Base-by-base conservation (phyloP, 2,113 vertebrate genomes). In the Pandion haliaetus region DNA sequence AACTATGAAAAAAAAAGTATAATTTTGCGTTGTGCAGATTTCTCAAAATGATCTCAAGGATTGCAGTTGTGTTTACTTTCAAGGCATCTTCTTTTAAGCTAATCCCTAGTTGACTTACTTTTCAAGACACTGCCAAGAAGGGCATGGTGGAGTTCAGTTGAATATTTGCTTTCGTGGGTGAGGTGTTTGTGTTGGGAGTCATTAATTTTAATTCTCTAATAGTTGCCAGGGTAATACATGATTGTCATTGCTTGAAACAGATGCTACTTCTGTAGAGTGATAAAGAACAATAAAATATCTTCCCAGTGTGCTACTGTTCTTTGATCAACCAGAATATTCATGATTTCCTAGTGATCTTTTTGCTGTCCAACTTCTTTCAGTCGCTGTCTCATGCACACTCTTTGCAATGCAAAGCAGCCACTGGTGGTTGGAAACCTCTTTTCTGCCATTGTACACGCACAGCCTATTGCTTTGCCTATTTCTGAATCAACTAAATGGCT, bases 71-170 rank as follows among this genome's bases (percentile, higher is more conserved):
- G 47, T 90, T 90, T 95, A 85, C 65, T 96, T 87, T 85, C 31
- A 91, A 73, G 62, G 34, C 52, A 87, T 91, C 87, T 82, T 87
- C 69, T 88, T 93, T 85, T 87, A 77, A 83, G 23, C 19, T 94
- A 83, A 90, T 88, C 59, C 23, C 21, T 55, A 36, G 14, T 29
- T 82, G 70, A 80, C 10, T 90, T 8, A 85, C 49, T 81, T 96
- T 86, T 92, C 32, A 79, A 78, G 58, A 36, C 14, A 23, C 13
- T 93, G 91, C 67, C 71, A 93, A 73, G 74, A 82, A 72, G 58
- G 74, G 49, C 73, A 67, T 90, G 86, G 88, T 94, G 73, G 34
- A 85, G 70, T 96, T 85, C 31, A 76, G 49, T 45, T 88, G 70
- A 85, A n/a, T 79, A 40, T 94, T 95, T 61, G 26, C 47, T 79